Conservation (phyloP, 2,888 invertebrate species). For the Cerceris ruficornis region DNA sequence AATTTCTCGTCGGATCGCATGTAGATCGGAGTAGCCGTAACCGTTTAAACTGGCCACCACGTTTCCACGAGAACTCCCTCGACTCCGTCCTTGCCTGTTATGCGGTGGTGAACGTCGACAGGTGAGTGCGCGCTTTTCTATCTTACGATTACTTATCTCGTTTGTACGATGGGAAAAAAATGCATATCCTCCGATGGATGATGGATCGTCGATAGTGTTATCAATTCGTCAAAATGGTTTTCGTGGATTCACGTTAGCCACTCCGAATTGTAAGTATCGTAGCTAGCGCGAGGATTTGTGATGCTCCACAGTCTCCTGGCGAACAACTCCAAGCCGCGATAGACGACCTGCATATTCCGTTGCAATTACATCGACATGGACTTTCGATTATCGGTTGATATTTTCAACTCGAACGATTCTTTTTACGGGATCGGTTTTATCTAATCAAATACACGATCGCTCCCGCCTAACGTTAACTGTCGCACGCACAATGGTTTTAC, state of each 20-base stretch:
- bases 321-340: constrained; percentile 36
- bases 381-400: constrained; percentile 48
- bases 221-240: too few species aligned
- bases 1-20: constrained; percentile 42
- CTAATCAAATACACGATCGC: constrained; percentile 8
- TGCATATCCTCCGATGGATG: constrained; percentile 26
- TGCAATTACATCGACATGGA: constrained; percentile 54
- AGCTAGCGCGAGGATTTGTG: constrained; percentile 32
- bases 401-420: constrained; percentile 25
- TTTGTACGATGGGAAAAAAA: constrained; percentile 33
- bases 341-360: constrained; percentile 39
- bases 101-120: constrained; percentile 77
- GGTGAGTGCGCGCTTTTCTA: constrained; percentile 59
- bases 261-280: constrained; percentile 30
- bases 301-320: constrained; percentile 39
- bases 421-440: constrained; percentile 27
- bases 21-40: constrained; percentile 42
- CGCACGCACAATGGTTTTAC: constrained; percentile 14
- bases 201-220: background rate
- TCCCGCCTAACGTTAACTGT: constrained; percentile 15
- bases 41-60: constrained; percentile 48
- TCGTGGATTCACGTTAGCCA: constrained; percentile 29
- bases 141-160: constrained; percentile 31
- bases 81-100: constrained; percentile 69
- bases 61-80: constrained; percentile 54